Percentiles rank a stretch among this genome's conserved stretches.
Conservation (phyloP, 2,113 vertebrate genomes). For the Gyps fulvus region DNA sequence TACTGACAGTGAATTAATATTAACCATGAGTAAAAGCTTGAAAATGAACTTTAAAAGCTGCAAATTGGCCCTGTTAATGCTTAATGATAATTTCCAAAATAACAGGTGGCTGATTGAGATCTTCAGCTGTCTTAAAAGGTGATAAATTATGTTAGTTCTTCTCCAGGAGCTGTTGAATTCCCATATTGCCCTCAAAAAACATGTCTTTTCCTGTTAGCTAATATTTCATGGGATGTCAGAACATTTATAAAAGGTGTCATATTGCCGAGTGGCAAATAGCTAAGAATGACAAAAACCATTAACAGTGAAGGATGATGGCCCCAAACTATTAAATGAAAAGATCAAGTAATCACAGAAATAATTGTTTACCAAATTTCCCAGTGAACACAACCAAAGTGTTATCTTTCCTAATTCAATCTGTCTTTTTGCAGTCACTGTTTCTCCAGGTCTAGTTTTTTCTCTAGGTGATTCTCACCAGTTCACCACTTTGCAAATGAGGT, state of each 20-base stretch:
- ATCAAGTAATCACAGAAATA: not conserved
- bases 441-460: not conserved
- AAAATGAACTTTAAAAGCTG: constrained; percentile 54
- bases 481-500: not conserved
- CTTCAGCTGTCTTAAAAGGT: constrained; percentile 28
- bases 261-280: not conserved
- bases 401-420: not conserved
- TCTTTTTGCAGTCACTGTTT: not conserved
- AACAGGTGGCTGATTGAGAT: constrained; percentile 52
- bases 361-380: not conserved
- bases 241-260: constrained; percentile 41
- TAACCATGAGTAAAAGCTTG: constrained; percentile 15
- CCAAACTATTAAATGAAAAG: not conserved
- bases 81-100: constrained; percentile 35
- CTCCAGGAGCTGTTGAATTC: constrained; percentile 6
- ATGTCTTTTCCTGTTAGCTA: constrained; percentile 24
- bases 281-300: not conserved
- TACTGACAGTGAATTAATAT: constrained; percentile 33
- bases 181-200: not conserved
- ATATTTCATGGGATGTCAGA: constrained; percentile 15
- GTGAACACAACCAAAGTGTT: not conserved
- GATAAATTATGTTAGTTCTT: constrained; percentile 22
- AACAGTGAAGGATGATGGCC: not conserved
- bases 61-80: constrained; percentile 22
- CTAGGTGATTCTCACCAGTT: not conserved